A percentile compares a stretch with the other conserved stretches of the same genome.
These are phyloP conservation scores for Cataglyphis livida DNA, from an alignment of 2,888 invertebrate species.

Conservation along the genomic window DNA sequence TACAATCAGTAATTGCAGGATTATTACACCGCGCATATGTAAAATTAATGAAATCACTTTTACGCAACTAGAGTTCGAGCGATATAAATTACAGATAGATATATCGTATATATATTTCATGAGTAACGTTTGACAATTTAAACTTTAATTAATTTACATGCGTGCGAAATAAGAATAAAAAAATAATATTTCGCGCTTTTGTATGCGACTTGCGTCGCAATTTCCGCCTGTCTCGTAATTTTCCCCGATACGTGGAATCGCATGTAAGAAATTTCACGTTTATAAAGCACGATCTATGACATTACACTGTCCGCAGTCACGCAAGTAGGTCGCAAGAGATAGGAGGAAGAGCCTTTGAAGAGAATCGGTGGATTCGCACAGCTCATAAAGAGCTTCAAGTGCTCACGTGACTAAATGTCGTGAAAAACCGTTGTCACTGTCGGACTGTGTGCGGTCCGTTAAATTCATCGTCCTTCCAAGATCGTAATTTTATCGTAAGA, in stretches of 20 bases:
- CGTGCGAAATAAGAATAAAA: background rate
- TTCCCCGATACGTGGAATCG: conserved; percentile 15
- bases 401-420: conserved; percentile 40
- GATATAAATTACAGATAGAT: background rate
- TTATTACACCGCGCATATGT: conserved; percentile 14
- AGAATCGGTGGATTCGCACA: conserved; percentile 47
- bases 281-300: conserved; percentile 25
- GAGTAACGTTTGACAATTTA: background rate
- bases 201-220: conserved; percentile 36
- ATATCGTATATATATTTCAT: background rate
- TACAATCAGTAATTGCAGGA: conserved; percentile 19
- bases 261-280: conserved; percentile 26
- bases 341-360: conserved; percentile 6
- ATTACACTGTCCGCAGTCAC: conserved; percentile 58
- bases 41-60: background rate
- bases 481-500: conserved; percentile 28
- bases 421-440: conserved; percentile 31
- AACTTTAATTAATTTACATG: conserved; percentile 8
- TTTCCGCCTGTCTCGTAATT: conserved; percentile 30
- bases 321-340: conserved; percentile 49
- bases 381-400: conserved; percentile 23
- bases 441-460: conserved; percentile 13
- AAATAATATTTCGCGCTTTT: conserved; percentile 10
- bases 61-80: background rate
- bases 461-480: conserved; percentile 26